Percentiles rank a stretch among this genome's conserved stretches.
Conservation (phyloP, 2,888 invertebrate species). For the Ferrisia virgata region DNA sequence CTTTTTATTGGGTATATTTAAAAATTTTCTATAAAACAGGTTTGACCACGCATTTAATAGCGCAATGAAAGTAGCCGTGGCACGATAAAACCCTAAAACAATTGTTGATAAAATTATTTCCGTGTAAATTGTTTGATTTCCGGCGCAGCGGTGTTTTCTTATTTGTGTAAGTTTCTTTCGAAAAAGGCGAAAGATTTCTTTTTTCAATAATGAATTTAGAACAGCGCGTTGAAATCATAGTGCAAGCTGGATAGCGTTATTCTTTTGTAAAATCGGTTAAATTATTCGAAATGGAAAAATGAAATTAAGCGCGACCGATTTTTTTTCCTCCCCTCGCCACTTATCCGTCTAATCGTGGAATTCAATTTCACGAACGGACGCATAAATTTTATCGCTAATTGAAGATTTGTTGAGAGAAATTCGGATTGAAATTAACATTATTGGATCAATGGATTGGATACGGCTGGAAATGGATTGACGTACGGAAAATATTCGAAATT, state of each 20-base stretch:
- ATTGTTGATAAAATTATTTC: not conserved
- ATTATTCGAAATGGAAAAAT: slow-evolving; percentile 15
- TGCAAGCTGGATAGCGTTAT: not conserved
- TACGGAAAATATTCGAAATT: not conserved
- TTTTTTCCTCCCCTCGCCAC: not conserved
- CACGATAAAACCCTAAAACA: not conserved
- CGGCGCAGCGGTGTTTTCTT: not conserved
- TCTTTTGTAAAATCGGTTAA: slow-evolving; percentile 19
- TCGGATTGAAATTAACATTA: slow-evolving; percentile 17
- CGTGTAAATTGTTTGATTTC: too few species aligned
- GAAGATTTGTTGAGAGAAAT: slow-evolving; percentile 22
- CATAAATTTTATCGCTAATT: slow-evolving; percentile 30
- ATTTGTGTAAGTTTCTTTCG: not conserved
- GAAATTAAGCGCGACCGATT: slow-evolving; percentile 25
- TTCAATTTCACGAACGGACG: slow-evolving; percentile 32
- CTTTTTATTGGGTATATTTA: too few species aligned
- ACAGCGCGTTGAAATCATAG: not conserved
- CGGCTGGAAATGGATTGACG: not conserved
- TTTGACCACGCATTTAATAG: not conserved
- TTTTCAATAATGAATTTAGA: slow-evolving; percentile 10
- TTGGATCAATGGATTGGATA: not conserved
- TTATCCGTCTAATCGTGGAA: slow-evolving; percentile 26
- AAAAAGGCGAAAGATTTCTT: not conserved
- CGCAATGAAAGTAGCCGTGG: not conserved
- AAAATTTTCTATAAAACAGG: too few species aligned